Conservation (phyloP, 2,113 vertebrate species). For the Vireo altiloquus region DNA sequence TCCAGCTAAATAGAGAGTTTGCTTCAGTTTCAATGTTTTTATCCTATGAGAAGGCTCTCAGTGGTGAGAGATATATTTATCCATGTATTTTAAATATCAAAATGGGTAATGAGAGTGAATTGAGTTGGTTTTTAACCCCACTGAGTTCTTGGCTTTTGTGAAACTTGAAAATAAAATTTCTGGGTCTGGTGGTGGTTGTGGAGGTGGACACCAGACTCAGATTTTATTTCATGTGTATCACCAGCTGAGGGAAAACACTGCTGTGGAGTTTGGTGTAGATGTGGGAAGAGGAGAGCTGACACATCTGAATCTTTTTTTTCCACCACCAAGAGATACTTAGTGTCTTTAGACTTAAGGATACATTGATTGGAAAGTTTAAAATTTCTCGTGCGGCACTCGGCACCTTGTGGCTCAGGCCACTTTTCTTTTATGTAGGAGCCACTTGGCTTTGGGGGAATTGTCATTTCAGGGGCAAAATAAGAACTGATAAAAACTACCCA, state of each 20-base stretch:
- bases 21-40: background rate
- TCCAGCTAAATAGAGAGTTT: background rate
- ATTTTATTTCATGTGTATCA: background rate
- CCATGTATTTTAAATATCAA: background rate
- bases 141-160: background rate
- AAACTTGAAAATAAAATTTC: background rate
- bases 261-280: background rate
- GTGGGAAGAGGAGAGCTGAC: background rate
- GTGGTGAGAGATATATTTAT: background rate
- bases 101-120: background rate
- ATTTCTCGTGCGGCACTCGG: accelerated
- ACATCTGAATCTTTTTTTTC: background rate
- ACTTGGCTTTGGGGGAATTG: background rate
- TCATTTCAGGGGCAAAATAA: background rate
- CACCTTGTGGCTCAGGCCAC: background rate
- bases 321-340: background rate
- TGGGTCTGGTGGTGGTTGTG: background rate
- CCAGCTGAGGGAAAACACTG: background rate
- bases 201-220: background rate
- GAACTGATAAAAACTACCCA: background rate
- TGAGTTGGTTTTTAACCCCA: background rate
- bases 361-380: background rate
- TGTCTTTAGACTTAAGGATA: background rate
- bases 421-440: background rate
- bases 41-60: background rate